Evolutionary conservation across 2,888 invertebrate genomes (phyloP).

Genomic region (Neria commutata): DNA sequence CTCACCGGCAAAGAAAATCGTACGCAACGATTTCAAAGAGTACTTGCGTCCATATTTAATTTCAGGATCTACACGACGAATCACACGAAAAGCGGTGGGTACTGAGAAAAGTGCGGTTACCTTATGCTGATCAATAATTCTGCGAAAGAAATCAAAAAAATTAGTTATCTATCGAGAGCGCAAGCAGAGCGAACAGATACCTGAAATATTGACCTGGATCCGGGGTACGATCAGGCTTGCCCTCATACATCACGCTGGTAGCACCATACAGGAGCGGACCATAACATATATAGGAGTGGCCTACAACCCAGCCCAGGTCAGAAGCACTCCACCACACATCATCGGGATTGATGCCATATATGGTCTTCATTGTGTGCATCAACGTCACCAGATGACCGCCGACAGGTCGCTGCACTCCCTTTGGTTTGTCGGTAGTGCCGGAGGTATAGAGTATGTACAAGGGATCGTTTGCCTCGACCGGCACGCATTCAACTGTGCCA

Average conservation of each 20-base stretch:
- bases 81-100: constrained; percentile 84
- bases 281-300: constrained; percentile 94
- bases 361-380: constrained; percentile 81
- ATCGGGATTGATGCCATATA: constrained; percentile 81
- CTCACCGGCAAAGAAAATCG: constrained; percentile 87
- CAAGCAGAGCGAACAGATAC: constrained; percentile 57
- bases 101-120: constrained; percentile 87
- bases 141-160: constrained; percentile 50
- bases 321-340: constrained; percentile 90
- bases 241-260: constrained; percentile 86
- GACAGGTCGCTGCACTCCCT: constrained; percentile 86
- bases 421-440: constrained; percentile 75
- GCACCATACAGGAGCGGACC: constrained; percentile 81
- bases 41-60: constrained; percentile 73
- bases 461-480: constrained; percentile 88
- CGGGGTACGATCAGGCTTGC: constrained; percentile 93
- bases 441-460: constrained; percentile 93
- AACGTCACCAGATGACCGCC: constrained; percentile 86
- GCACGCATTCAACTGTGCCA: constrained; percentile 78
- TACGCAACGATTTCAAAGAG: constrained; percentile 72
- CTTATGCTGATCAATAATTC: constrained; percentile 85
- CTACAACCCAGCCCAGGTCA: constrained; percentile 85
- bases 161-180: neutral
- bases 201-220: constrained; percentile 91
- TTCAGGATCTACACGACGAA: constrained; percentile 81